Percentiles rank a stretch among this genome's conserved stretches.
phyloP scores from a whole-genome alignment of 2,113 vertebrate species.

The Oxygymnocypris stewartii region DNA sequence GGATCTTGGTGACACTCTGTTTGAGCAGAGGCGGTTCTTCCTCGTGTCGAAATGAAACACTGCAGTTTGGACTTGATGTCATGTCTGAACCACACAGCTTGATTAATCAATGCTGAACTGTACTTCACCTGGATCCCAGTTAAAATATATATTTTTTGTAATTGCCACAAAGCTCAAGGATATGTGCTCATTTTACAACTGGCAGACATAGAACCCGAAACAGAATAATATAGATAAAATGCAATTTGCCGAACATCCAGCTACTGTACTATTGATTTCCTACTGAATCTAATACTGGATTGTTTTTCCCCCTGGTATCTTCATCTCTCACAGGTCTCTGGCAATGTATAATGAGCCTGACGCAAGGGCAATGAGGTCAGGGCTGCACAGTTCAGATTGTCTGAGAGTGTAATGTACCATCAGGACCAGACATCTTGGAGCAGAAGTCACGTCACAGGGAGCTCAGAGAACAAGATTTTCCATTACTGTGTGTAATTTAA shows the following conservation, averaged over 20 bases:
- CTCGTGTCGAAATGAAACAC: not conserved
- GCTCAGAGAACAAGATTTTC: not conserved
- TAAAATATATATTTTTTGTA: not conserved
- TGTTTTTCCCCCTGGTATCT: not conserved
- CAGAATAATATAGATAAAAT: not conserved
- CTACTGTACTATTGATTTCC: constrained; percentile 35
- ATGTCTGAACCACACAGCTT: not conserved
- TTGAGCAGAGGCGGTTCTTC: not conserved
- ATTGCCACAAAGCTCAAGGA: not conserved
- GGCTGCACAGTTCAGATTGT: not conserved
- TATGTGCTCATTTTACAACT: not conserved
- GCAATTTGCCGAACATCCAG: constrained; percentile 7
- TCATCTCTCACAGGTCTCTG: constrained; percentile 13
- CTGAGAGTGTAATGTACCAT: not conserved
- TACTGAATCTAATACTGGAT: constrained; percentile 16
- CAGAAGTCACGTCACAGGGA: constrained; percentile 19
- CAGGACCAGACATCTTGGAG: constrained; percentile 4
- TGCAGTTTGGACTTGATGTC: not conserved
- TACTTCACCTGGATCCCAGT: not conserved
- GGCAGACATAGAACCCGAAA: not conserved
- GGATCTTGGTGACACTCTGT: constrained; percentile 14
- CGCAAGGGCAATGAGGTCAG: constrained; percentile 16
- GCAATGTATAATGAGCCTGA: not conserved
- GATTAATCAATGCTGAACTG: not conserved
- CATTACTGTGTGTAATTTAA: not conserved